Conservation (phyloP, 1,140 invertebrate species). For the Microplitis mediator region DNA sequence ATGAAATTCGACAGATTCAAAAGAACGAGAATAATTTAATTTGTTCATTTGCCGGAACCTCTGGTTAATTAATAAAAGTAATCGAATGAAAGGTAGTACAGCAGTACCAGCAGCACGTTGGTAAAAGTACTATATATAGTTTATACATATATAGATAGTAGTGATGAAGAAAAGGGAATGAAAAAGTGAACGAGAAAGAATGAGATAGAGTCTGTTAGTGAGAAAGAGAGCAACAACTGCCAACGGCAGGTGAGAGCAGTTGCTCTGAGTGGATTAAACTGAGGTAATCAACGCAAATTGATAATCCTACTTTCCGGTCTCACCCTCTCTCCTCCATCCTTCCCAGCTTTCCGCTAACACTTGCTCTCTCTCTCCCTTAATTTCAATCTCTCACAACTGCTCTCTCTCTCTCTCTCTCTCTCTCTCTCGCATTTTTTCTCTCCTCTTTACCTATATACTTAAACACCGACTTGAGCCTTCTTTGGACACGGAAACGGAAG, state of each 20-base stretch:
- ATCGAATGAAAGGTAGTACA: constrained; percentile 48
- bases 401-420: not conserved
- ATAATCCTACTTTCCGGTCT: constrained; percentile 53
- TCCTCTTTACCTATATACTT: not conserved
- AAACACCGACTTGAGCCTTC: constrained; percentile 1
- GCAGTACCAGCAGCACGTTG: not conserved
- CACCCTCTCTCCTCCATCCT: not conserved
- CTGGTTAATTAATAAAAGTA: constrained; percentile 56
- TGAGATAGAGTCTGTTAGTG: constrained; percentile 17
- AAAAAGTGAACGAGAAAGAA: constrained; percentile 29
- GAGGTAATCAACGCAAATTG: constrained; percentile 58
- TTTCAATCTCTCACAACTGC: not conserved
- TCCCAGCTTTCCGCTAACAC: not conserved
- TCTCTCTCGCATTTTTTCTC: not conserved
- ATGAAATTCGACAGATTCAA: constrained; percentile 25
- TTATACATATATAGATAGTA: not conserved
- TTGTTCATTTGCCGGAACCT: constrained; percentile 43
- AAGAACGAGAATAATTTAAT: constrained; percentile 49
- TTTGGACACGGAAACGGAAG: not conserved
- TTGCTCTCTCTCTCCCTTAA: no score
- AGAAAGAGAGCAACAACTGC: constrained; percentile 24
- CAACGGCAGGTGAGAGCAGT: constrained; percentile 52
- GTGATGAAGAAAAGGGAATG: constrained; percentile 5
- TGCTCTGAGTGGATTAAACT: constrained; percentile 57
- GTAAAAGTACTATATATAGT: not conserved